Base-by-base conservation (phyloP, 2,888 invertebrate genomes). In the Kryphioiulus occultus region DNA sequence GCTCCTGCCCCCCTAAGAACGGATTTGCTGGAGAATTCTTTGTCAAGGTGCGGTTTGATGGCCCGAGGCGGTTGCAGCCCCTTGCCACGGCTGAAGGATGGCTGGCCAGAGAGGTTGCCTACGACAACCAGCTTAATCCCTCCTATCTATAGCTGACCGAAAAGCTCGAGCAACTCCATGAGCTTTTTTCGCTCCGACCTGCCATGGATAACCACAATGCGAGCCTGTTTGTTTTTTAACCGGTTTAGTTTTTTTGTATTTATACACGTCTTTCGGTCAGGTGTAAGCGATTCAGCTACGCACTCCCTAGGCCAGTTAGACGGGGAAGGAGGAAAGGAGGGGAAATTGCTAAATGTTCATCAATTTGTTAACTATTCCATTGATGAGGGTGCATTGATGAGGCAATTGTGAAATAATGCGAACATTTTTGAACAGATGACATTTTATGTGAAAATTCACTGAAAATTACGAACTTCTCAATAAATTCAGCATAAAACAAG, bases 11-110 rank as follows among this genome's bases (percentile, higher is more conserved):
- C 47, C 15, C 47, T 47, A 47, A 47, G 17, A 47, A 17, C 47
- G 10, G 26, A 68, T 22, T 68, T 59, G 68, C 26, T 68, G 68
- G 12, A 68, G 68, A 68, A 68, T 68, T 68, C 68, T 68, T 68
- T 68, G 68, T 68, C 68, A 68, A 68, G 68, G 68, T 68, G 68
- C 68, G 68, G 68, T 68, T 68, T 68, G 68, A 26, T 68, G 68
- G 68, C 68, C 68, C 12, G 26, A 22, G n/a, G 68, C 26, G 22
- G 68, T n/a, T 26, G 12, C 68, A 68, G 68, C 68, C 68, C 68
- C 68, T 68, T 26, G 68, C 22, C 26, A 68, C 22, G 10, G 26
- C 9, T 68, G 68, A 68, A 68, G 68, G 68, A 9, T 68, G 68
- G 68, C 22, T 26, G 12, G 68, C 26, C 9, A 68, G 68, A 68